Evolutionary conservation across 2,888 invertebrate genomes (phyloP), one percentile per base, ranked within the genome.

Genomic region (Lissonota sp.): DNA sequence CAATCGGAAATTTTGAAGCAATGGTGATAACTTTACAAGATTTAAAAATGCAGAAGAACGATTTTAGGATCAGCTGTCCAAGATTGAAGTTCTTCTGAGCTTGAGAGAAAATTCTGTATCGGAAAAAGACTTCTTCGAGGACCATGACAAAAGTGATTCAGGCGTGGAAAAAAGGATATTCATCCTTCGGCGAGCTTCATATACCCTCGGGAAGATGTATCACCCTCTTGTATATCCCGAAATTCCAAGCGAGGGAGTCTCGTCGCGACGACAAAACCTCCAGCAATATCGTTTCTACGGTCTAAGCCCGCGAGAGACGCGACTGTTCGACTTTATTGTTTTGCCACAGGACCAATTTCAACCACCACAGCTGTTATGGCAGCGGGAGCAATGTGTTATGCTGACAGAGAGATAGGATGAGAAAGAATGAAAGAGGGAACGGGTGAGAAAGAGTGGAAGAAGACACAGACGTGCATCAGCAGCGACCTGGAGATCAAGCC

Each of bases 321-420:
- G 71, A 40, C 57, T 7, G 57, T 58, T 74, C 51, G 79, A 83
- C 82, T 86, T 86, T 84, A 86, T 86, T 86, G 84, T 84, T 84
- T 84, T 74, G 73, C 83, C 75, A 70, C 81, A 60, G 63, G 83
- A 81, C 74, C 82, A 84, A 86, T 87, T 80, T 82, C 80, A 60
- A 80, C 74, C 79, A 74, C 71, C 84, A 66, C 74, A 84, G 84
- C 83, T 85, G 85, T 84, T 81, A 83, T 81, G 79, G 78, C 79
- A 76, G 58, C 62, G 26, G 51, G 7, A 72, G 66, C 69, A 66
- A 73, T 78, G 49, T 57, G 16, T 49, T 37, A 49, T 40, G 26
- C 67, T 16, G n/a, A 14, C 44, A 8, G 14, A 51, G 66, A 16
- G 40, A 49, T 12, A n/a, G 37, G 63, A 71, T 26, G 57, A 57